Conservation (phyloP, 2,888 invertebrate species). For the Platycheirus albimanus region DNA sequence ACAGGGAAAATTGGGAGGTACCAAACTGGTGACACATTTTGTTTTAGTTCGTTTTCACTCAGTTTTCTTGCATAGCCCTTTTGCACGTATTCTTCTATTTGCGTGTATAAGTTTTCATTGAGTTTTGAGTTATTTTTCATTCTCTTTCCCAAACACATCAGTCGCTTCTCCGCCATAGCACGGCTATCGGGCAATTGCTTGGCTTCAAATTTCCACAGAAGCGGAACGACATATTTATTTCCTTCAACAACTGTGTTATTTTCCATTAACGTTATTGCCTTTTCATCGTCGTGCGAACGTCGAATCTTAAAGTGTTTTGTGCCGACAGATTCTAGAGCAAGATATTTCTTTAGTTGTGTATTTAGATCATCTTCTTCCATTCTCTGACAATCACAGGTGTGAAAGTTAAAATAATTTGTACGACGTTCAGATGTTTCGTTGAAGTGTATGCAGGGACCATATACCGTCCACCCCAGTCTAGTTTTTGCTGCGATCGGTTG, state of each 20-base stretch:
- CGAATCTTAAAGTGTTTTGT: not conserved
- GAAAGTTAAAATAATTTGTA: not conserved
- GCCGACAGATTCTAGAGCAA: constrained; percentile 3
- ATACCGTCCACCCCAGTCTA: not conserved
- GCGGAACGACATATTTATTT: not conserved
- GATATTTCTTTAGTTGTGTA: not conserved
- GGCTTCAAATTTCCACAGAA: not conserved
- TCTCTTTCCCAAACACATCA: not conserved
- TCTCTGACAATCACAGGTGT: constrained; percentile 1
- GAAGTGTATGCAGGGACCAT: constrained; percentile 1
- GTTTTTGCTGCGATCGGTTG: constrained; percentile 5
- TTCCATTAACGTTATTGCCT: constrained; percentile 9
- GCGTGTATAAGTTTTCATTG: not conserved
- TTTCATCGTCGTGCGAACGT: constrained; percentile 1
- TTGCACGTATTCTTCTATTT: not conserved
- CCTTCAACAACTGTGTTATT: constrained; percentile 1
- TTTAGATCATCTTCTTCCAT: not conserved
- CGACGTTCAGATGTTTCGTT: not conserved
- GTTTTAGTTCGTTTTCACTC: not conserved
- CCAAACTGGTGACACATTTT: not conserved
- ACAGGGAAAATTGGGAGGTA: constrained; percentile 26
- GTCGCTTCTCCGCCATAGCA: constrained; percentile 3
- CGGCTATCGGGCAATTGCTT: not conserved
- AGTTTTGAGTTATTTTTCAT: constrained; percentile 8
- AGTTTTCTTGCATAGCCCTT: constrained; percentile 7